A percentile compares a stretch with the other conserved stretches of the same genome.
These are phyloP conservation scores for Otolemur crassicaudatus DNA, from an alignment of 2,797 vertebrate genomes.

Conservation along the genomic window DNA sequence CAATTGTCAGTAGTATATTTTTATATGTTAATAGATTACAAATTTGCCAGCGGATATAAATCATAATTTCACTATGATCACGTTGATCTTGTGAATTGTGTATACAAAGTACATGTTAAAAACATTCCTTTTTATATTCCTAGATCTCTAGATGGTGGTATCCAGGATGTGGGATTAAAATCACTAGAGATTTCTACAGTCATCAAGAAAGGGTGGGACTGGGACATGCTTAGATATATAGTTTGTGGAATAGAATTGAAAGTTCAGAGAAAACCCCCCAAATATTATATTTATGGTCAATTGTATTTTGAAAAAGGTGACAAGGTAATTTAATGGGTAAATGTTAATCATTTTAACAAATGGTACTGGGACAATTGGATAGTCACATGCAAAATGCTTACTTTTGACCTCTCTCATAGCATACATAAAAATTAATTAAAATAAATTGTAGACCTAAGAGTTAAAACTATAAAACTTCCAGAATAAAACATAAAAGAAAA, in stretches of 20 bases:
- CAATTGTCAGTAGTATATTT: background rate
- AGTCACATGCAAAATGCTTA: background rate
- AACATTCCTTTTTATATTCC: background rate
- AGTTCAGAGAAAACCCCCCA: background rate
- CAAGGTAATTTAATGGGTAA: background rate
- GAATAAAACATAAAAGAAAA: constrained; percentile 16
- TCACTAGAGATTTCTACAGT: background rate
- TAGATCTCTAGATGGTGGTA: background rate
- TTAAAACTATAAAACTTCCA: constrained; percentile 1
- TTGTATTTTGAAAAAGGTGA: background rate
- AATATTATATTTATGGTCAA: background rate
- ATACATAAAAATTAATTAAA: background rate
- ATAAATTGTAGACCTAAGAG: background rate
- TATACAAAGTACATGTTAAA: background rate
- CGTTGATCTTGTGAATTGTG: background rate
- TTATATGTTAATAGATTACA: constrained; percentile 36
- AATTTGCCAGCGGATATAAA: background rate
- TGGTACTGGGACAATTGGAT: background rate
- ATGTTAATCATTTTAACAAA: constrained; percentile 24
- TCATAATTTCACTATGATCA: background rate
- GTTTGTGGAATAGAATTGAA: background rate
- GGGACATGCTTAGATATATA: background rate
- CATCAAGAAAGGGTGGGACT: background rate
- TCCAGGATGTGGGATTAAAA: background rate
- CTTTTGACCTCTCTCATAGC: constrained; percentile 20